Evolutionary conservation across 2,888 invertebrate genomes (phyloP).

Genomic region (Erynnis tages): DNA sequence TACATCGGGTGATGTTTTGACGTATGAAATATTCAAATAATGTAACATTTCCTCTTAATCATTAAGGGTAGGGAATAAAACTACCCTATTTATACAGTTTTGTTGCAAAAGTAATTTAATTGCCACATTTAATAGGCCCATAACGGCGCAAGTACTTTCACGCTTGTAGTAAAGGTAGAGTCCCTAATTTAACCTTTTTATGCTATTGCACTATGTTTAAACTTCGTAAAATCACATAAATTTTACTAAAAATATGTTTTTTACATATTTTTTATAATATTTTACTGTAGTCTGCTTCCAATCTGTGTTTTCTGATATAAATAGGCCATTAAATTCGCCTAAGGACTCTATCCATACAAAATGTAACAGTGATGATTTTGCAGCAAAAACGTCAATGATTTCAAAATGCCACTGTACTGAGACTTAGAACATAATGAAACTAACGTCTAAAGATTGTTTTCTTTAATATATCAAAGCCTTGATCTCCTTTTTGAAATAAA

Average conservation of each 20-base stretch:
- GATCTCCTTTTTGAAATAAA: too few relatives aligned
- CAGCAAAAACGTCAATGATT: too few relatives aligned
- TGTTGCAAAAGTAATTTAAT: slow-evolving; percentile 10
- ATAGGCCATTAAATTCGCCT: too few relatives aligned
- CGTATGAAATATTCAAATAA: neutral
- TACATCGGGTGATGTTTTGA: neutral
- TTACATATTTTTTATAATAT: neutral
- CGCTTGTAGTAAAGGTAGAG: neutral
- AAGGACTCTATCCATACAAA: too few relatives aligned
- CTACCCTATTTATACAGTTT: slow-evolving; percentile 2
- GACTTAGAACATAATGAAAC: too few relatives aligned
- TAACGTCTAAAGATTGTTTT: too few relatives aligned
- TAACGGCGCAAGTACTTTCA: neutral
- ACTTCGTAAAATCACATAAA: neutral
- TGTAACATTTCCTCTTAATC: neutral
- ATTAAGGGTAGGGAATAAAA: neutral
- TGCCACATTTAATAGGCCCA: slow-evolving; percentile 5
- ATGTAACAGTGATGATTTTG: too few relatives aligned
- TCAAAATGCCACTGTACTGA: too few relatives aligned
- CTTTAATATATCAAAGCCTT: too few relatives aligned
- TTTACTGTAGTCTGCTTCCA: too few relatives aligned
- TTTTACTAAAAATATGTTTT: neutral
- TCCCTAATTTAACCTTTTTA: neutral
- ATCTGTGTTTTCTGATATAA: too few relatives aligned
- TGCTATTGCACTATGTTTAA: neutral